Percentiles rank a stretch among this genome's conserved stretches.
Conservation (phyloP, 2,797 vertebrate genomes). For the Acipenser oxyrinchus region DNA sequence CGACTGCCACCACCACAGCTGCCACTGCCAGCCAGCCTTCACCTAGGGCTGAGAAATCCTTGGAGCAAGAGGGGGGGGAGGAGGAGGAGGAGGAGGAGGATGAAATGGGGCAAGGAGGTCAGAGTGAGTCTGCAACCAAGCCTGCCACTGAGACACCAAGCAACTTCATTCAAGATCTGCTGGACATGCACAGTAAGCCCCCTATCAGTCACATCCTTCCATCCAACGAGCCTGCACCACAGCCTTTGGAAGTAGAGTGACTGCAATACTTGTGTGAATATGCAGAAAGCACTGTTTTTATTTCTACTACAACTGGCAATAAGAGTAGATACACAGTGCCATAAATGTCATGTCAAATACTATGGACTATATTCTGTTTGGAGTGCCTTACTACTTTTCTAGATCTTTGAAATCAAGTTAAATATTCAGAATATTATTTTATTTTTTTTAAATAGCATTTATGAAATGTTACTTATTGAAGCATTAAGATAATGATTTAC, state of each 20-base stretch:
- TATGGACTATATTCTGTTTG: slow-evolving; percentile 52
- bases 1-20: slow-evolving; percentile 6
- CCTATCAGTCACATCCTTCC: slow-evolving; percentile 60
- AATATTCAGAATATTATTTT: slow-evolving; percentile 45
- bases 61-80: slow-evolving; percentile 21
- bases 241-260: slow-evolving; percentile 75
- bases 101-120: slow-evolving; percentile 2
- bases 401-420: slow-evolving; percentile 64
- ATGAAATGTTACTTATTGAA: slow-evolving; percentile 54
- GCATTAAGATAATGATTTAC: slow-evolving; percentile 70
- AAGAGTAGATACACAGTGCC: slow-evolving; percentile 53
- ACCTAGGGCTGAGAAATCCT: slow-evolving; percentile 37
- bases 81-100: slow-evolving; percentile 33
- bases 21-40: slow-evolving; percentile 45
- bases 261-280: slow-evolving; percentile 2
- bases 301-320: slow-evolving; percentile 15
- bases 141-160: slow-evolving; percentile 6
- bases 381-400: slow-evolving; percentile 98
- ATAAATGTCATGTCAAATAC: slow-evolving; percentile 50
- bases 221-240: slow-evolving; percentile 46
- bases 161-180: slow-evolving; percentile 60
- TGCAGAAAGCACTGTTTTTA: slow-evolving; percentile 15
- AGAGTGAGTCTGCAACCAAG: too few species aligned
- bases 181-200: slow-evolving; percentile 61
- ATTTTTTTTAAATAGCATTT: slow-evolving; percentile 63